Evolutionary conservation across 2,113 vertebrate species (phyloP).

Genomic region (Arvicanthis niloticus): DNA sequence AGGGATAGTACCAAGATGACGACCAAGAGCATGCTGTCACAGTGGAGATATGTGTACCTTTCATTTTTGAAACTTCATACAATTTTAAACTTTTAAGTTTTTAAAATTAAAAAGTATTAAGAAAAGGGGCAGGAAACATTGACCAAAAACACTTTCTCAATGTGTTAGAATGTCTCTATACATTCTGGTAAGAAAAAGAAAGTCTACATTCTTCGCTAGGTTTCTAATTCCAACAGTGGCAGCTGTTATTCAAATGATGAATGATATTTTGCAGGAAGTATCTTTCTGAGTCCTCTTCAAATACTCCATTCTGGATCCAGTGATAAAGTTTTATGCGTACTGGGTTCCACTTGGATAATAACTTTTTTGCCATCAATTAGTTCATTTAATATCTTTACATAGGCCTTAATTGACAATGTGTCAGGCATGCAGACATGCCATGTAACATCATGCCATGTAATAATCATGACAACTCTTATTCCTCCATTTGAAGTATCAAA

Average conservation of each 20-base stretch:
- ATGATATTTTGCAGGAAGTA: neutral
- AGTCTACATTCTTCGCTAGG: too few relatives aligned
- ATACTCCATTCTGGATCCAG: neutral
- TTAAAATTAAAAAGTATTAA: neutral
- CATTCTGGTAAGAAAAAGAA: neutral
- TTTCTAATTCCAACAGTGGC: neutral
- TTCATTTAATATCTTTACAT: neutral
- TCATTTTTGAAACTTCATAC: neutral
- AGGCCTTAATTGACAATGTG: neutral
- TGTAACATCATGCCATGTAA: neutral
- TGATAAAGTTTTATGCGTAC: accelerated
- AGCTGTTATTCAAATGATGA: neutral
- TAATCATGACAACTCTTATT: neutral
- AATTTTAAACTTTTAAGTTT: neutral
- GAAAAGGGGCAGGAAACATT: neutral
- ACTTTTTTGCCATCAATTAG: neutral
- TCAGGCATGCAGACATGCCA: too few relatives aligned
- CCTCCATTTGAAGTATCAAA: neutral
- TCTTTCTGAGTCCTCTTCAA: accelerated
- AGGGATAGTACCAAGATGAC: neutral
- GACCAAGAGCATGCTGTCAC: neutral
- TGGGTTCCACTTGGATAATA: neutral
- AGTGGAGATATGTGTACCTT: conserved; percentile 47
- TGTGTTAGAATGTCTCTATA: neutral
- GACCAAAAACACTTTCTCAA: neutral